phyloP scores from a whole-genome alignment of 2,888 invertebrate species.

The Drosophila imparisetae region DNA sequence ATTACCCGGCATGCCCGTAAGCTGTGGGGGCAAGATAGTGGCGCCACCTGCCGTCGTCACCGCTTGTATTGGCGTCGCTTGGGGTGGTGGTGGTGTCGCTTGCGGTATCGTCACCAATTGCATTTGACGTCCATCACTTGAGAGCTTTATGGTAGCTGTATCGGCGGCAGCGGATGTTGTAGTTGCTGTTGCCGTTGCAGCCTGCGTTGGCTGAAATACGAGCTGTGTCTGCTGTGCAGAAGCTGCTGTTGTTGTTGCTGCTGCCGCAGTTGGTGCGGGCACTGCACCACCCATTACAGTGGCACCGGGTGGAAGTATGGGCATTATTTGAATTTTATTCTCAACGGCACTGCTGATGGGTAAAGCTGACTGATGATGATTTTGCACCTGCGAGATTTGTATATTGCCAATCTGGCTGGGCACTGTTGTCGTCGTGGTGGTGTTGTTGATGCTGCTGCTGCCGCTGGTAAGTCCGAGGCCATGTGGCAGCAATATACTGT shows the following conservation, averaged over 20 bases:
- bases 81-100: conserved; percentile 47
- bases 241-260: conserved; percentile 25
- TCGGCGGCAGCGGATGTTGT: conserved; percentile 36
- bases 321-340: conserved; percentile 85
- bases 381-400: conserved; percentile 84
- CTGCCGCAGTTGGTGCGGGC: conserved; percentile 35
- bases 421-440: conserved; percentile 77
- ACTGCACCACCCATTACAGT: conserved; percentile 72
- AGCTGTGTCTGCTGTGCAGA: conserved; percentile 56
- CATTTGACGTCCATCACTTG: conserved; percentile 77
- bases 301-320: conserved; percentile 80
- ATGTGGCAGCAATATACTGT: conserved; percentile 58
- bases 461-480: conserved; percentile 36
- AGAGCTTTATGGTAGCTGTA: conserved; percentile 66
- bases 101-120: conserved; percentile 78
- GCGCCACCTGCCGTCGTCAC: conserved; percentile 62
- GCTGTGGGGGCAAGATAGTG: conserved; percentile 69
- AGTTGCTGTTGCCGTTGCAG: conserved; percentile 36
- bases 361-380: conserved; percentile 69
- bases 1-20: conserved; percentile 75
- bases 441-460: conserved; percentile 26
- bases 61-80: conserved; percentile 41
- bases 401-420: conserved; percentile 85
- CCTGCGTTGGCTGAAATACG: conserved; percentile 58
- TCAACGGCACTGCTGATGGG: conserved; percentile 83